These are phyloP conservation scores for Sinonovacula constricta DNA, from an alignment of 1,140 invertebrate species.

Conservation along the genomic window DNA sequence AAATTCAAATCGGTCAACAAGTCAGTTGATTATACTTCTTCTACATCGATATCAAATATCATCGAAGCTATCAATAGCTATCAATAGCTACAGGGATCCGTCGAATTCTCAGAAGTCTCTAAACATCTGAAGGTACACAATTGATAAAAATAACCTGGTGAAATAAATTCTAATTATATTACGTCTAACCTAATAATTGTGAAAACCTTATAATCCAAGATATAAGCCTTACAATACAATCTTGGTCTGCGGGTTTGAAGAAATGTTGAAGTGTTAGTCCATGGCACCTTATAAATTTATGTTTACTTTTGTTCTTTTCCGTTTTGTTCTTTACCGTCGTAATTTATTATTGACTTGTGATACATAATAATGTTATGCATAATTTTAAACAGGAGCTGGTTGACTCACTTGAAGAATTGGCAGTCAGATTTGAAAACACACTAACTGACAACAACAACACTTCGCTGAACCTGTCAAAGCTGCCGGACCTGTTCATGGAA, in stretches of 20 bases:
- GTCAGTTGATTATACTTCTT: neutral
- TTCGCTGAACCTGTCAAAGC: neutral
- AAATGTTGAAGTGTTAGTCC: no score
- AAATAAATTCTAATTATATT: no score
- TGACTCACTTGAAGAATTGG: neutral
- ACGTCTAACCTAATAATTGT: no score
- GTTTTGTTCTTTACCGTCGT: no score
- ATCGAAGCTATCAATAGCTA: neutral
- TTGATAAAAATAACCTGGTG: no score
- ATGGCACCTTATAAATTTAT: no score
- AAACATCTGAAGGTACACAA: neutral
- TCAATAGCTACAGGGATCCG: conserved; percentile 17
- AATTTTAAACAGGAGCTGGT: neutral
- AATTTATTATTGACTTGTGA: no score
- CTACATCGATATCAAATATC: neutral
- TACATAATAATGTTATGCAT: no score
- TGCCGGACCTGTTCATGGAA: neutral
- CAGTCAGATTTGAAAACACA: neutral
- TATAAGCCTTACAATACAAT: no score
- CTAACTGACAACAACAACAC: neutral
- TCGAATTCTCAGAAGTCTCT: conserved; percentile 16
- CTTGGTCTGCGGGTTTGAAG: no score
- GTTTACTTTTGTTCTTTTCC: no score
- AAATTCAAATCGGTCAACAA: neutral
- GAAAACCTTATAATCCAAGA: no score